Evolutionary conservation across 2,888 invertebrate genomes (phyloP), one percentile per base, ranked within the genome.

Genomic region (Tolmerus cingulatus): DNA sequence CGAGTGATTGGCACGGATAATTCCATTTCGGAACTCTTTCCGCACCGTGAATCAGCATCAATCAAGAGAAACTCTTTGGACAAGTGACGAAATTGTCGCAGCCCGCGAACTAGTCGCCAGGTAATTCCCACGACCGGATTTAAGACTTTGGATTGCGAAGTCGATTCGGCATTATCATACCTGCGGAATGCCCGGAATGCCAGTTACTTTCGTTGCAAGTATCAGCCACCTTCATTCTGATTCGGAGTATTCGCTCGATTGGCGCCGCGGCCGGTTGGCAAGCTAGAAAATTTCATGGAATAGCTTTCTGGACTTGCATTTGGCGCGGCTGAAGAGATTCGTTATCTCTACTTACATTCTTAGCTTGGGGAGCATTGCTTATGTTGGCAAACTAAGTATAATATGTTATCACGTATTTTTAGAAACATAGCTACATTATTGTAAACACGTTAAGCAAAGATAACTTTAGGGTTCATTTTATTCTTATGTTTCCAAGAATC

Each of bases 111-210:
- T 66, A 55, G 79, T 51, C 23, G 23, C 23, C 79, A 79, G 79
- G 79, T 79, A 79, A 46, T 79, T 79, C 79, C 79, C 79, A 79
- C 79, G 79, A 34, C 51, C 51, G 27, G 79, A 79, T 79, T 79
- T 79, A 46, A n/a, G 30, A 51, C 51, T 51, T 79, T 30, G 51
- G 27, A 46, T 78, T 78, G 46, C 16, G 76, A 23, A 27, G 51
- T 19, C 51, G 51, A 79, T 51, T 30, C 27, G 8, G 37, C 34
- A 9, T 79, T 79, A 27, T 46, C 79, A 79, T 79, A 79, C 27
- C 51, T 79, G 16, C 30, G 79, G 79, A 16, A 79, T 79, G 79
- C 51, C 51, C 79, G 79, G 79, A 27, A 79, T 79, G 51, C 19
- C 30, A 16, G 51, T 30, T 23, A 79, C 23, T 51, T 46, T 79